A percentile compares a stretch with the other conserved stretches of the same genome.
Conservation (phyloP, 2,113 vertebrate genomes). For the Cichladusa arquata region DNA sequence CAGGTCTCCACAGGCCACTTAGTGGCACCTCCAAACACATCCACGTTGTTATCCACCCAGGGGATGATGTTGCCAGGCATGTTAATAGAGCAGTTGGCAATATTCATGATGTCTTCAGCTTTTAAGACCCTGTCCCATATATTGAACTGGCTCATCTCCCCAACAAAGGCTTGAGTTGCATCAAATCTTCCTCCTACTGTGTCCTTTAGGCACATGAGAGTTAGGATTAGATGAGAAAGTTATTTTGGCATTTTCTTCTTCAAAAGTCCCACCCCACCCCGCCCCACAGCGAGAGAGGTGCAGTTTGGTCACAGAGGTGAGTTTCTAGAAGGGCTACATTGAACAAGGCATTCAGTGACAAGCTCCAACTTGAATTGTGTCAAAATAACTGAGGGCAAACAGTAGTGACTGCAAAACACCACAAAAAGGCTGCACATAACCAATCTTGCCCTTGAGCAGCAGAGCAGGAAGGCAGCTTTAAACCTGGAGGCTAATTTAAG, state of each 20-base stretch:
- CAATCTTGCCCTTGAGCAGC: accelerated
- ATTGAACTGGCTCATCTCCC: constrained; percentile 98
- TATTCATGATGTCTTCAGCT: constrained; percentile 87
- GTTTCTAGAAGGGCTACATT: neutral
- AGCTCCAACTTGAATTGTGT: neutral
- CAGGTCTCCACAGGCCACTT: constrained; percentile 94
- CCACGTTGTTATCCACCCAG: constrained; percentile 93
- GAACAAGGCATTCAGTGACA: neutral
- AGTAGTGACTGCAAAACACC: neutral
- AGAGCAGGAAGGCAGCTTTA: neutral
- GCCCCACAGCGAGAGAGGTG: neutral
- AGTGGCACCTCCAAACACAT: constrained; percentile 91
- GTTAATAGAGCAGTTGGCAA: constrained; percentile 96
- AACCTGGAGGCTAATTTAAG: neutral
- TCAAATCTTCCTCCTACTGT: constrained; percentile 94
- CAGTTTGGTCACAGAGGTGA: neutral
- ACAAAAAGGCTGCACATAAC: neutral
- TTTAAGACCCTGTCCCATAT: constrained; percentile 97
- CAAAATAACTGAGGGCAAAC: neutral
- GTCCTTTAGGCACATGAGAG: constrained; percentile 78
- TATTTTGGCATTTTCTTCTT: neutral
- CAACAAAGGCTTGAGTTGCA: constrained; percentile 97
- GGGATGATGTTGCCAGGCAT: constrained; percentile 97
- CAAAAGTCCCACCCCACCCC: neutral
- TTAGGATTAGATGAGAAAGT: neutral